Conservation (phyloP, 2,888 invertebrate species). For the Terebella lapidaria region DNA sequence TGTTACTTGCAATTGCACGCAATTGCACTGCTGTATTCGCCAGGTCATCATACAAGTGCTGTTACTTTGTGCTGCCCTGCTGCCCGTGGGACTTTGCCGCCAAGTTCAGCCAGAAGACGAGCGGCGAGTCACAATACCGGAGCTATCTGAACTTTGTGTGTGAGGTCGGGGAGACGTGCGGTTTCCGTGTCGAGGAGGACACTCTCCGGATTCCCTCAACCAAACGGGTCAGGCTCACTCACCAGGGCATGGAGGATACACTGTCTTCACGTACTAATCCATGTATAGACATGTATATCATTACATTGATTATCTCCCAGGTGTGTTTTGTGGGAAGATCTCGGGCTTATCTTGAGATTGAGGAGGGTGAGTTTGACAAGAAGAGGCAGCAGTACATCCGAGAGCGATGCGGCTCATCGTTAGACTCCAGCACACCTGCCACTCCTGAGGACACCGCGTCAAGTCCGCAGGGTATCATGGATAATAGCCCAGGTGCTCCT, state of each 20-base stretch:
- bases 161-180: constrained; percentile 64
- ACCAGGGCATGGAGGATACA: no score
- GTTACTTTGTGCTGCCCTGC: constrained; percentile 89
- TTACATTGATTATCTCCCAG: constrained; percentile 24
- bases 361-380: constrained; percentile 28
- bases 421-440: no score
- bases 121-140: constrained; percentile 66
- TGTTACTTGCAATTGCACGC: no score
- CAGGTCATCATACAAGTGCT: constrained; percentile 56
- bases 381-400: constrained; percentile 33
- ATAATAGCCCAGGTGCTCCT: no score
- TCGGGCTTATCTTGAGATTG: constrained; percentile 28
- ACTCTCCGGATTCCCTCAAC: constrained; percentile 94
- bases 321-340: constrained; percentile 43
- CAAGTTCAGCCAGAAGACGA: constrained; percentile 66
- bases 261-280: neutral
- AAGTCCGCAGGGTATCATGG: neutral
- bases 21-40: no score
- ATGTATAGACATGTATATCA: neutral
- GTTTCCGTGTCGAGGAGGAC: constrained; percentile 72
- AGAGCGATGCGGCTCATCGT: constrained; percentile 16
- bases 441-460: no score
- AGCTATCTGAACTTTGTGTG: constrained; percentile 56
- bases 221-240: constrained; percentile 70
- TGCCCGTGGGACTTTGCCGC: constrained; percentile 89